Evolutionary conservation across 2,113 vertebrate species (phyloP).

Genomic region (Pachypanchax playfairii): DNA sequence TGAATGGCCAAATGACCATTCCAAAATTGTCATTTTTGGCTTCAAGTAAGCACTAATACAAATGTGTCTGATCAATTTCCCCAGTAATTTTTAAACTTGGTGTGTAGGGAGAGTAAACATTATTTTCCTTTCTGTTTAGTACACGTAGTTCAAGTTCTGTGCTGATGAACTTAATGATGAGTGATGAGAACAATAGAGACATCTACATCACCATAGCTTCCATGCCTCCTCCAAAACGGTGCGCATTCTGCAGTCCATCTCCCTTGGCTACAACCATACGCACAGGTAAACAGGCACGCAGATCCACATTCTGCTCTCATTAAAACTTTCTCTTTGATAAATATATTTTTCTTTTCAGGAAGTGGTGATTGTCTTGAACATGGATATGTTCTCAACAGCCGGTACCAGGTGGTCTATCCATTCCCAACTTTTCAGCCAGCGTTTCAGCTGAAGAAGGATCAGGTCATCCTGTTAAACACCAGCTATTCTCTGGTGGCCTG

Average conservation of each 20-base stretch:
- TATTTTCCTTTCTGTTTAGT: constrained; percentile 61
- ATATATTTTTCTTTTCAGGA: constrained; percentile 52
- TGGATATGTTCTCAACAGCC: constrained; percentile 89
- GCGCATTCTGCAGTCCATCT: constrained; percentile 80
- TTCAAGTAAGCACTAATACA: constrained; percentile 85
- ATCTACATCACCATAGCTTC: constrained; percentile 90
- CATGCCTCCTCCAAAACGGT: constrained; percentile 83
- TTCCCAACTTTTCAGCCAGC: constrained; percentile 95
- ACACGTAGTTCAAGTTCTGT: constrained; percentile 87
- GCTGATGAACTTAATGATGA: constrained; percentile 92
- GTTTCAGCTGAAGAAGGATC: constrained; percentile 93
- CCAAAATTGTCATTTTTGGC: constrained; percentile 92
- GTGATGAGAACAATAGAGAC: constrained; percentile 91
- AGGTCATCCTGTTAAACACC: constrained; percentile 92
- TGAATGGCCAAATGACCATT: constrained; percentile 91
- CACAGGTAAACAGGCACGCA: constrained; percentile 57
- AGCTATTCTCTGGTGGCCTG: constrained; percentile 94
- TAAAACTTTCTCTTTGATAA: background rate
- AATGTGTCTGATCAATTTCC: background rate
- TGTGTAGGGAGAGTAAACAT: background rate
- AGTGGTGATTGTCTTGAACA: constrained; percentile 86
- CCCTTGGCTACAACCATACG: constrained; percentile 74
- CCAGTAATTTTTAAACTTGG: background rate
- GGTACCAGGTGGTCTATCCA: constrained; percentile 94
- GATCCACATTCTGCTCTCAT: background rate